Evolutionary conservation across 2,888 invertebrate genomes (phyloP).

Genomic region (Ophion slaviceki): DNA sequence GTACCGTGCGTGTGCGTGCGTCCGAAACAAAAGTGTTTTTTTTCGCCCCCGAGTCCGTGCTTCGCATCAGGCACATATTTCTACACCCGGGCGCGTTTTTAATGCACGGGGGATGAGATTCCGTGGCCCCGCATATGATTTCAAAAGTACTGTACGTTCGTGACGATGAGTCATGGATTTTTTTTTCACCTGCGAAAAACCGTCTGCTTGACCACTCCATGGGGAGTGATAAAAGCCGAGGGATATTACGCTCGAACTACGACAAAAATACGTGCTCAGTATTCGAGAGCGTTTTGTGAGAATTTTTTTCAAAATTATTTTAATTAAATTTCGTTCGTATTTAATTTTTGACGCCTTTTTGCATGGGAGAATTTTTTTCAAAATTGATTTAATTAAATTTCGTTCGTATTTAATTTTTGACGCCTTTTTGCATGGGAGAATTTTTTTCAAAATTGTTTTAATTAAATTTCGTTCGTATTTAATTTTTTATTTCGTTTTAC

Average conservation of each 20-base stretch:
- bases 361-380: too few species aligned
- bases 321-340: background rate
- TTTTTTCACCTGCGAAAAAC: background rate
- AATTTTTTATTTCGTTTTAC: background rate
- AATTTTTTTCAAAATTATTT: too few species aligned
- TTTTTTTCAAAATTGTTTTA: too few species aligned
- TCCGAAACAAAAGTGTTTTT: conserved; percentile 9
- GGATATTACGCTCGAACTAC: background rate
- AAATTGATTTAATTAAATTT: background rate
- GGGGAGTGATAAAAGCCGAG: background rate
- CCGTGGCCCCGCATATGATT: conserved; percentile 35
- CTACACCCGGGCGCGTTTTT: conserved; percentile 1
- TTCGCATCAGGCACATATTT: background rate
- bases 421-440: too few species aligned
- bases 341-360: background rate
- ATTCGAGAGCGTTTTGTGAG: background rate
- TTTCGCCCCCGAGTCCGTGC: conserved; percentile 7
- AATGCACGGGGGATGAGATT: conserved; percentile 4
- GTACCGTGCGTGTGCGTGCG: background rate
- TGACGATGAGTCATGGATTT: conserved; percentile 3
- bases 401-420: background rate
- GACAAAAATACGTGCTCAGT: background rate
- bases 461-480: background rate
- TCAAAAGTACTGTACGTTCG: background rate
- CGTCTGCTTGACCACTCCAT: background rate